These are phyloP conservation scores for Chaenodraco wilsoni DNA, from an alignment of 2,797 vertebrate genomes.

Conservation along the genomic window DNA sequence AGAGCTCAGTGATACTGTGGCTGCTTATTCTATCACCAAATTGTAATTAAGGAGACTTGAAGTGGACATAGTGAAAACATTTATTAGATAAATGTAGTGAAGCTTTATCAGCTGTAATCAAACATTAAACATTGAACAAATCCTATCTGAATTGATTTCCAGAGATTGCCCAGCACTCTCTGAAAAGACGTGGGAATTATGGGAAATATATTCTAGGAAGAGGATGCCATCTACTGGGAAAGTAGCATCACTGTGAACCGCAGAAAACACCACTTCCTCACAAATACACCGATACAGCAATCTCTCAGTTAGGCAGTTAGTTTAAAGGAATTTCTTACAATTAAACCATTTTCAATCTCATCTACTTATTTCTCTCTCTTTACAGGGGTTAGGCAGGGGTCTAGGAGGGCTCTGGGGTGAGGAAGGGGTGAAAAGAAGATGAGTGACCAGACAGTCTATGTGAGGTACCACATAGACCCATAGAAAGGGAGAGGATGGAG, in stretches of 20 bases:
- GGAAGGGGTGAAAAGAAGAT: not conserved
- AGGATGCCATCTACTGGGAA: constrained; percentile 81
- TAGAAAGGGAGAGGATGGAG: no score
- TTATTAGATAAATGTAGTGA: constrained; percentile 5
- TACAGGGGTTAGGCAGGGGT: not conserved
- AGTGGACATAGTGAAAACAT: not conserved
- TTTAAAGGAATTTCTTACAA: not conserved
- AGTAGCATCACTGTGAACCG: constrained; percentile 7
- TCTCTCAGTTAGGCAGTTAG: not conserved
- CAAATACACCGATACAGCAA: not conserved
- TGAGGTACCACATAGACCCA: no score
- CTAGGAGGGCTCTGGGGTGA: not conserved
- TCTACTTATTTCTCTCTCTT: not conserved
- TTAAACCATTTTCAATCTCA: not conserved
- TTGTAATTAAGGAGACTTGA: not conserved
- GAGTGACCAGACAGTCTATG: no score
- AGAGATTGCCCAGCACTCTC: not conserved
- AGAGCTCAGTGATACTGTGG: not conserved
- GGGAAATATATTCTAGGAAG: constrained; percentile 41
- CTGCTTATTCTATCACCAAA: not conserved
- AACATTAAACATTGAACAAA: constrained; percentile 2
- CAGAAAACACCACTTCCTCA: not conserved
- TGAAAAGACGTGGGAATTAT: constrained; percentile 48
- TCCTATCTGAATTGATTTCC: not conserved
- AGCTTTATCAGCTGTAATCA: constrained; percentile 5